A percentile compares a stretch with the other conserved stretches of the same genome.
These are phyloP conservation scores for Agrotis segetum DNA, from an alignment of 2,888 invertebrate species.

Conservation along the genomic window DNA sequence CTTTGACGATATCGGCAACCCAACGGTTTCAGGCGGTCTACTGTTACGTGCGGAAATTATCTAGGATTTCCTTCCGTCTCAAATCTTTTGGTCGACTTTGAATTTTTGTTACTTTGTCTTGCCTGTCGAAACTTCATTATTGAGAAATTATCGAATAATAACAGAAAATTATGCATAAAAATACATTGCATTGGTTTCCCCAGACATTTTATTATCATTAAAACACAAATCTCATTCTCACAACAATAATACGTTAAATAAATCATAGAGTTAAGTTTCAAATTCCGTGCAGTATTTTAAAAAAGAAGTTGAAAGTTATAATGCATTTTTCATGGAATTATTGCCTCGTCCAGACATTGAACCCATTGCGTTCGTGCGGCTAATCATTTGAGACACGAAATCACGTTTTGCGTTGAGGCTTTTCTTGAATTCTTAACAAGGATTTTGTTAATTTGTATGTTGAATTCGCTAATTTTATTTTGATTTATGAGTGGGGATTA, in stretches of 20 bases:
- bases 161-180: no score
- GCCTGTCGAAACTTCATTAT: not conserved
- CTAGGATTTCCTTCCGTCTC: no score
- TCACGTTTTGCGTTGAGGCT: slow-evolving; percentile 23
- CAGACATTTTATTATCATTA: not conserved
- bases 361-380: slow-evolving; percentile 60
- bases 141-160: no score
- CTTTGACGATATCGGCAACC: not conserved
- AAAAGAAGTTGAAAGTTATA: slow-evolving; percentile 52
- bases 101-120: no score
- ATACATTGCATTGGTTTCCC: not conserved
- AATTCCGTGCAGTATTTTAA: slow-evolving; percentile 60
- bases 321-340: slow-evolving; percentile 63
- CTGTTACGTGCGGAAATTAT: no score
- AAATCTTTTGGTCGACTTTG: no score
- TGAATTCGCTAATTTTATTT: slow-evolving; percentile 29
- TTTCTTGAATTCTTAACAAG: slow-evolving; percentile 39
- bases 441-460: slow-evolving; percentile 38
- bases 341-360: slow-evolving; percentile 63
- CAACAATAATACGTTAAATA: slow-evolving; percentile 43
- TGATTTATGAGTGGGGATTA: slow-evolving; percentile 27
- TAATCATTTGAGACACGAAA: slow-evolving; percentile 60
- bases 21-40: not conserved
- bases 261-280: slow-evolving; percentile 51
- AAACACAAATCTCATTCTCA: slow-evolving; percentile 6